Conservation (phyloP, 1,140 invertebrate species). For the Sarcophaga bullata region DNA sequence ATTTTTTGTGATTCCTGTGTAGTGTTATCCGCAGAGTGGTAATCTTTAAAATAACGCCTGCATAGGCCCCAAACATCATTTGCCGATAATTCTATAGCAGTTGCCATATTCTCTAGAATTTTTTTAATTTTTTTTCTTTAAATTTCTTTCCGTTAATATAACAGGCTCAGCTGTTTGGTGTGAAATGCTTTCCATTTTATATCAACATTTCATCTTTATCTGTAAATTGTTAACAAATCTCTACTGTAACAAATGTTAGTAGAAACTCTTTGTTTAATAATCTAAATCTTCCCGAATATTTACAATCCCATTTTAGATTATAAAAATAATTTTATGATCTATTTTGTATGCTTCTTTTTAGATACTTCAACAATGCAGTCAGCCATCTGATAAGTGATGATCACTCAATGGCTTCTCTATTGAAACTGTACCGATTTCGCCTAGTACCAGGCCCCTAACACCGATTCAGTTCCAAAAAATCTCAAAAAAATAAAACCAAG, state of each 20-base stretch:
- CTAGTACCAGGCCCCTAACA: too few species aligned
- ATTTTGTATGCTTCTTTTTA: neutral
- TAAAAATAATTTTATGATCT: neutral
- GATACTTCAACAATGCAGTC: neutral
- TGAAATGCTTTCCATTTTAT: neutral
- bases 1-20: neutral
- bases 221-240: neutral
- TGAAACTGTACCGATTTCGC: too few species aligned
- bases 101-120: slow-evolving; percentile 56
- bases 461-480: too few species aligned
- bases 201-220: neutral
- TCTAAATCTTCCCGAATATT: neutral
- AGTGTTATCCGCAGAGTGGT: slow-evolving; percentile 52
- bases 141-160: neutral
- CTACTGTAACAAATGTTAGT: neutral
- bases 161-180: neutral
- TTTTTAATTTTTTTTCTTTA: neutral
- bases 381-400: neutral
- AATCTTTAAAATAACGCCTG: slow-evolving; percentile 63
- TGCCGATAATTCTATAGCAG: slow-evolving; percentile 67
- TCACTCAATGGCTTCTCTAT: neutral
- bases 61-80: slow-evolving; percentile 65
- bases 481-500: too few species aligned
- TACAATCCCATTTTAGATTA: neutral
- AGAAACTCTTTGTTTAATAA: neutral